Conservation (phyloP, 2,113 vertebrate genomes). For the Castor canadensis region DNA sequence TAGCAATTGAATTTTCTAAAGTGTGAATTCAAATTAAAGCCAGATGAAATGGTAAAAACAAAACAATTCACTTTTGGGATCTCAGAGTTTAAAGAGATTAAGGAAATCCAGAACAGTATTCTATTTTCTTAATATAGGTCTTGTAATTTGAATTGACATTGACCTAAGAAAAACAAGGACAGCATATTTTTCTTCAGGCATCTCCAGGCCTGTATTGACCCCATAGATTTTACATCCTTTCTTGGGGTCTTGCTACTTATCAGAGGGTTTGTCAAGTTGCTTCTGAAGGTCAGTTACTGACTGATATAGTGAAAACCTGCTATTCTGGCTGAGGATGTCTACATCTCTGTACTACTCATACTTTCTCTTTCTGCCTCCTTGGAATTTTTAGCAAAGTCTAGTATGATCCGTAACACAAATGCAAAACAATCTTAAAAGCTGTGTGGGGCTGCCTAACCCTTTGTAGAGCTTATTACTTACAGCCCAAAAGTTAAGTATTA, state of each 20-base stretch:
- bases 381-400: not conserved
- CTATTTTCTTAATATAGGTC: not conserved
- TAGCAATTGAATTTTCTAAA: constrained; percentile 50
- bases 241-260: not conserved
- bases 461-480: not conserved
- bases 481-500: not conserved
- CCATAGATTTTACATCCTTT: not conserved
- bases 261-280: not conserved
- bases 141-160: not conserved
- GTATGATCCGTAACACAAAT: not conserved
- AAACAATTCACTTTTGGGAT: not conserved
- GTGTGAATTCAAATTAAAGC: constrained; percentile 54
- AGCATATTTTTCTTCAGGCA: not conserved
- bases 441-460: not conserved
- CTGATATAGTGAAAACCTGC: not conserved
- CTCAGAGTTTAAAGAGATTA: not conserved
- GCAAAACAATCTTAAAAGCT: not conserved
- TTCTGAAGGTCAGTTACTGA: not conserved
- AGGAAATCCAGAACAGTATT: not conserved
- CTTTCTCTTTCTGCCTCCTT: not conserved
- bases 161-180: not conserved
- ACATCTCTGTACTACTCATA: not conserved
- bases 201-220: not conserved
- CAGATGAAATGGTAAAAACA: constrained; percentile 33
- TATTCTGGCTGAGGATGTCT: not conserved